Evolutionary conservation across 2,113 vertebrate species (phyloP), one percentile per base, ranked within the genome.

Genomic region (Limnothrissa miodon): DNA sequence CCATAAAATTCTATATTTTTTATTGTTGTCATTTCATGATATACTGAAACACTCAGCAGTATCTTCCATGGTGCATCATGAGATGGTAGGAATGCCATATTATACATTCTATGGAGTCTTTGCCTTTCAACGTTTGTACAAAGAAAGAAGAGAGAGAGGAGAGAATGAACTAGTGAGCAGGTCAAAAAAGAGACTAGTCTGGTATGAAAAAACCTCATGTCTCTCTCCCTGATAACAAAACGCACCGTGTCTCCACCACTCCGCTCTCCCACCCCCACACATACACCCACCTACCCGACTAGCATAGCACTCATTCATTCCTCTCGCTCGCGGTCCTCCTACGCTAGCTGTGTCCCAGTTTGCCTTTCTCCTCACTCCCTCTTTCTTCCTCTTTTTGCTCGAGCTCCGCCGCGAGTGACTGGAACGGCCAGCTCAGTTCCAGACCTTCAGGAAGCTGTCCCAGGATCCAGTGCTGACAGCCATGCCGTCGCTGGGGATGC

Each of bases 391-490:
- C 59, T 33, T 74, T 42, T 42, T 42, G 2, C 19, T 81, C 80
- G 23, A 11, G 10, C 19, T 78, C 59, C 17, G 7, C 19, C 42
- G 51, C 33, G 25, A 11, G 11, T 78, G 33, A 45, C 62, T 46
- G 25, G 42, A 23, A 33, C 39, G 10, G 81, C 29, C 1, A 46
- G 82, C 86, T 95, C 91, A 95, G 91, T 95, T 95, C 94, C 94
- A 95, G 82, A 95, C 91, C 90, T 95, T 95, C 80, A 99, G 96
- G 93, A 99, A 98, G 93, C 97, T 99, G 95, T 99, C 98, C 97
- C 98, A 99, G 90, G 98, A 99, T 85, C 98, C 98, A 90, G 98
- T 99, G 93, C 97, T 98, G 93, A 99, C 97, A 84, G 97, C 97
- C 97, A 99, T 97, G 59, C 98, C 98, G 0, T 99, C 98, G 4